These are phyloP conservation scores for Micronycteris hirsuta DNA, from an alignment of 2,113 vertebrate species.

Conservation along the genomic window DNA sequence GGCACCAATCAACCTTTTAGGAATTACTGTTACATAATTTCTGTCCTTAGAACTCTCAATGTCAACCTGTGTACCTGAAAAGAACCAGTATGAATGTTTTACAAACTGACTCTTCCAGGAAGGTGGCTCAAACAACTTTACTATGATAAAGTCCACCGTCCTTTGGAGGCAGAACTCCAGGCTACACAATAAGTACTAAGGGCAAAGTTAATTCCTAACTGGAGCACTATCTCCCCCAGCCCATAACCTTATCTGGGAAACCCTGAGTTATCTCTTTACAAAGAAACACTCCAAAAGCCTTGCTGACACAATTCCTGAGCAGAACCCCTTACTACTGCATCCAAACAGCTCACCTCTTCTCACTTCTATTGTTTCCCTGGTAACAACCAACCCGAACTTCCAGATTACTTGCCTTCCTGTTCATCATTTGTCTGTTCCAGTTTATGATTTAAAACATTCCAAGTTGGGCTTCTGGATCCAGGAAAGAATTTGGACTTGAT, in stretches of 20 bases:
- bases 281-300: neutral
- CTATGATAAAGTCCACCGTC: neutral
- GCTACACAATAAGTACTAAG: neutral
- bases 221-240: neutral
- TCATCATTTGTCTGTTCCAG: neutral
- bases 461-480: neutral
- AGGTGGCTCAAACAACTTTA: neutral
- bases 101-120: neutral
- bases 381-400: constrained; percentile 16
- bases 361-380: neutral
- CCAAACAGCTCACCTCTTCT: neutral
- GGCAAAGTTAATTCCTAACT: neutral
- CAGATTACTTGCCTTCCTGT: neutral
- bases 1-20: neutral
- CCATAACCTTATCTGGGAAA: neutral
- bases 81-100: neutral
- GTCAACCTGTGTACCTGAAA: neutral
- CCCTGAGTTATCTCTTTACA: neutral
- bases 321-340: neutral
- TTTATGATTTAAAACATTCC: constrained; percentile 36
- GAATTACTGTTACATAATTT: neutral
- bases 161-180: neutral
- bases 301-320: neutral
- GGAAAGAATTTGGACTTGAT: neutral
- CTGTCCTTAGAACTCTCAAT: neutral